Evolutionary conservation across 2,888 invertebrate species (phyloP).

Genomic region (Mythimna vitellina): DNA sequence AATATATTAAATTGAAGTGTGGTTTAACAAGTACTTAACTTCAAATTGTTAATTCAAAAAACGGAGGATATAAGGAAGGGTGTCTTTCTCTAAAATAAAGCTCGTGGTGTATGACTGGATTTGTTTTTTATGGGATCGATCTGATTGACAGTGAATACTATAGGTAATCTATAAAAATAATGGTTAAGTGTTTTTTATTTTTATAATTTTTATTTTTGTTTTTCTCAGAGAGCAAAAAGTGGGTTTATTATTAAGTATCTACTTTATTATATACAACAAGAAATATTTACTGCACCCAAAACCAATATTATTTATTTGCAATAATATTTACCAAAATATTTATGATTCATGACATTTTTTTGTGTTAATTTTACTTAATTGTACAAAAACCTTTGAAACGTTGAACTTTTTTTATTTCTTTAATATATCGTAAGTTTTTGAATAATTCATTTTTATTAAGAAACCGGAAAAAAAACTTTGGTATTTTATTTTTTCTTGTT

Average conservation of each 20-base stretch:
- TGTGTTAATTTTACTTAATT: not conserved
- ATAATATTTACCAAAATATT: conserved; percentile 13
- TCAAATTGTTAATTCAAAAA: not conserved
- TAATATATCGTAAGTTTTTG: not conserved
- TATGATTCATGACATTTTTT: not conserved
- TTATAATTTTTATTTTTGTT: not conserved
- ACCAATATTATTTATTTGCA: conserved; percentile 3
- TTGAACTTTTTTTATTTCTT: not conserved
- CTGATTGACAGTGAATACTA: not conserved
- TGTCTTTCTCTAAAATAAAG: not conserved
- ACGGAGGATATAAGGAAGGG: not conserved
- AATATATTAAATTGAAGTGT: not conserved
- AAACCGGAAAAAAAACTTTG: too few relatives aligned
- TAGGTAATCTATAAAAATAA: not conserved
- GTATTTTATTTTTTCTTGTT: not conserved
- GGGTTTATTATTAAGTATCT: not conserved
- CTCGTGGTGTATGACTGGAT: not conserved
- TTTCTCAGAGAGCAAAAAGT: not conserved
- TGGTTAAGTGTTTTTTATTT: conserved; percentile 11
- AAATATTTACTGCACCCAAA: not conserved
- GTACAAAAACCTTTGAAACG: conserved; percentile 23
- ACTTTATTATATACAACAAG: not conserved
- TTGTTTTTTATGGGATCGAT: not conserved
- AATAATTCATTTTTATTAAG: not conserved
- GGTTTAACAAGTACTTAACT: not conserved